phyloP scores from a whole-genome alignment of 1,140 invertebrate species.

The Rhopalosiphum maidis region DNA sequence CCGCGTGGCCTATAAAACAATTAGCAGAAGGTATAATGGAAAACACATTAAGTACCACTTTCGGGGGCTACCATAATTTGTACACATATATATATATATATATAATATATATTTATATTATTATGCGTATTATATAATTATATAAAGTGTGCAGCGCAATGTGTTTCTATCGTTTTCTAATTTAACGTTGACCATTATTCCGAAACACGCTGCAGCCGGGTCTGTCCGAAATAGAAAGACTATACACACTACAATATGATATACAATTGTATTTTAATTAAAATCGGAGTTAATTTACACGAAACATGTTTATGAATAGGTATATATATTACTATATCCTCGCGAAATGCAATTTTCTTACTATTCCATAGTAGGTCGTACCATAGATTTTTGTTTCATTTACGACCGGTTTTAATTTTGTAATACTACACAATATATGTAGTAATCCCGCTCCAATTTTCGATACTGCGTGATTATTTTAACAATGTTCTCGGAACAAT shows the following conservation, averaged over 20 bases:
- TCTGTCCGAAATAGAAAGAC: neutral
- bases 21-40: constrained; percentile 29
- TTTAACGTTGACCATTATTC: neutral
- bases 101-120: neutral
- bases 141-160: neutral
- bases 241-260: neutral
- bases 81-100: neutral
- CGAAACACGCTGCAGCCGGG: neutral
- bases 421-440: constrained; percentile 4
- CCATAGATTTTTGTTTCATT: neutral
- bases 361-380: neutral
- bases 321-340: neutral
- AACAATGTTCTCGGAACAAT: constrained; percentile 7
- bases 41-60: constrained; percentile 17
- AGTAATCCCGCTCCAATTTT: neutral
- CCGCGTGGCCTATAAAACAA: constrained; percentile 40
- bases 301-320: neutral
- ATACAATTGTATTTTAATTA: constrained; percentile 25
- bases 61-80: neutral
- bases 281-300: neutral
- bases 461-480: constrained; percentile 26
- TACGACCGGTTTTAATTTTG: neutral
- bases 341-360: neutral
- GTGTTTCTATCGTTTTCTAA: constrained; percentile 24
- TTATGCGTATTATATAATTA: neutral